Evolutionary conservation across 2,888 invertebrate genomes (phyloP), one percentile per base, ranked within the genome.

Genomic region (Yponomeuta plumbellus): DNA sequence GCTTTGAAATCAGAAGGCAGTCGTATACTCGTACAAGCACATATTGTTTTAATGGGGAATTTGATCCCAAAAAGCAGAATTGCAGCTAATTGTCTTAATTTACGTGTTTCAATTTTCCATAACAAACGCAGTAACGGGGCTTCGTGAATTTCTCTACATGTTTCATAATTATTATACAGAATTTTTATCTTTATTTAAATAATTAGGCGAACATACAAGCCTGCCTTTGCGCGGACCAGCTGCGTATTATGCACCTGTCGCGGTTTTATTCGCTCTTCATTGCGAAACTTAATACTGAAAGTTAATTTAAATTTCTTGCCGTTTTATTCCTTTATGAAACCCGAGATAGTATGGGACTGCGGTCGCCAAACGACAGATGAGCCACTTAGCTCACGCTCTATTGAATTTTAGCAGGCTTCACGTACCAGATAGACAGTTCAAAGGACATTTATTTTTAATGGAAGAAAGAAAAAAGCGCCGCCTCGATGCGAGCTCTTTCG

Each of bases 221-320:
- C 61, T 52, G 62, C 82, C 83, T 86, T 87, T 81, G 85, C 86
- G 88, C 77, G 78, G 76, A 76, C 86, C 90, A 89, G 90, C 87
- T 90, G 89, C 83, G 77, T 68, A 73, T 71, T 72, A 70, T 71
- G 75, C 88, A 89, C 88, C 90, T 90, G 90, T 83, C 76, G 75
- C 73, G 80, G 79, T 81, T 79, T 81, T 80, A 80, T 80, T 76
- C 44, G 71, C 75, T 75, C 76, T 75, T 65, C 65, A 68, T 79
- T 75, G 81, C 76, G 89, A 87, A 90, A 91, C 79, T 85, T 87
- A 86, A 91, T 90, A 88, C 26, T 80, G 77, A 72, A 76, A 79
- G 82, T 81, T 78, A 80, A 79, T 81, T 86, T 81, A 65, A 67
- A 65, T 56, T 63, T 64, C 80, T 77, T 75, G 74, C 68, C 64